phyloP scores from a whole-genome alignment of 2,888 invertebrate genomes.

The Ormyrus pomaceus region DNA sequence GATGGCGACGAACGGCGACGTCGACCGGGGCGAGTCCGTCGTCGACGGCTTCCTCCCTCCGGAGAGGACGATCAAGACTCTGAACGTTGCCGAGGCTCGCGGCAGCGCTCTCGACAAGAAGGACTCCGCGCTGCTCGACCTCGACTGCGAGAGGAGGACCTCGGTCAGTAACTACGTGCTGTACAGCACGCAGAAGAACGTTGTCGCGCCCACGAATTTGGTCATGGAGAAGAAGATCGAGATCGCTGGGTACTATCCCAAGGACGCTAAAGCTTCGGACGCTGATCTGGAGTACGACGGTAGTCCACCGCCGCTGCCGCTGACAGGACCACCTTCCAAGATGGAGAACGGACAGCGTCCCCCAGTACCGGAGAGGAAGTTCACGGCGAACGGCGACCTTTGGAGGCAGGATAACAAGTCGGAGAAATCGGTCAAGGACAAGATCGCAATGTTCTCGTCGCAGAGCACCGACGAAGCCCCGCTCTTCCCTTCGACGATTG shows the following conservation, averaged over 20 bases:
- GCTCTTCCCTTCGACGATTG: slow-evolving; percentile 62
- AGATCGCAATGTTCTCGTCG: slow-evolving; percentile 90
- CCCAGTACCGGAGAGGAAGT: slow-evolving; percentile 62
- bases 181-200: slow-evolving; percentile 31
- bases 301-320: slow-evolving; percentile 71
- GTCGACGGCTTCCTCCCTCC: slow-evolving; percentile 31
- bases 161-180: slow-evolving; percentile 52
- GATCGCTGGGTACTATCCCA: slow-evolving; percentile 64
- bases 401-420: slow-evolving; percentile 87
- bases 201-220: background rate
- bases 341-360: slow-evolving; percentile 16
- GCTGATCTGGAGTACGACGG: slow-evolving; percentile 45
- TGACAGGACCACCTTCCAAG: slow-evolving; percentile 70
- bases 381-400: slow-evolving; percentile 72
- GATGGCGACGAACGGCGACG: slow-evolving; percentile 56
- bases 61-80: slow-evolving; percentile 47
- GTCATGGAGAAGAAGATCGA: slow-evolving; percentile 66
- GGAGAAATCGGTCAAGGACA: slow-evolving; percentile 88
- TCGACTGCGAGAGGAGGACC: slow-evolving; percentile 12
- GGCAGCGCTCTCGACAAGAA: slow-evolving; percentile 48
- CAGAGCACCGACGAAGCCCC: slow-evolving; percentile 67
- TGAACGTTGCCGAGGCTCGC: slow-evolving; percentile 33
- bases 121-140: slow-evolving; percentile 31
- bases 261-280: slow-evolving; percentile 54
- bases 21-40: slow-evolving; percentile 54